These are phyloP conservation scores for Tetanocera ferruginea DNA, from an alignment of 2,888 invertebrate genomes.

Conservation along the genomic window DNA sequence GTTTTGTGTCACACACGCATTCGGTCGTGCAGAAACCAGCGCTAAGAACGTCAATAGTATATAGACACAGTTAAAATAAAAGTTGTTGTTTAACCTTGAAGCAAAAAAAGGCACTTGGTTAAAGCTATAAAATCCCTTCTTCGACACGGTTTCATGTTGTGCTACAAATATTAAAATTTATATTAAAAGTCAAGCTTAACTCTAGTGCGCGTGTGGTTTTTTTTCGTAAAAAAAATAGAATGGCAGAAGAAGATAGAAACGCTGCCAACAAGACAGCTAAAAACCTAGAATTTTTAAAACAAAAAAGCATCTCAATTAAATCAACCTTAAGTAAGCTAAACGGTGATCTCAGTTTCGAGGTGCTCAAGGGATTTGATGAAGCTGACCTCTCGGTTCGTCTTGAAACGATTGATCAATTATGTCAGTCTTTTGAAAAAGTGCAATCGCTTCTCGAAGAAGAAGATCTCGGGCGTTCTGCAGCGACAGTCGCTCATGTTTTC, in stretches of 20 bases:
- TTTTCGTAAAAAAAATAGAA: neutral
- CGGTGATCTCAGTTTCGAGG: neutral
- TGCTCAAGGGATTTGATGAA: slow-evolving; percentile 5
- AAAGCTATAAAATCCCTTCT: too few relatives aligned
- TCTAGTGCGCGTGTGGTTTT: neutral
- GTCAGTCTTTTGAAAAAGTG: neutral
- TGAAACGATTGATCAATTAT: neutral
- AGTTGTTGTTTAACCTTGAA: too few relatives aligned
- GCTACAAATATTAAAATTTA: neutral
- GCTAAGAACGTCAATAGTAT: too few relatives aligned
- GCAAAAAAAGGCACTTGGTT: too few relatives aligned
- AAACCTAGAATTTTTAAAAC: neutral
- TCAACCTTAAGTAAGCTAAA: neutral
- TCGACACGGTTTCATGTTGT: neutral
- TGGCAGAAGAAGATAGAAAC: neutral
- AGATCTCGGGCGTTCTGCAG: neutral
- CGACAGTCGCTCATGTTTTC: slow-evolving; percentile 17
- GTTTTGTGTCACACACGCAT: neutral
- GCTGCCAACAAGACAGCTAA: neutral
- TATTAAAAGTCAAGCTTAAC: neutral
- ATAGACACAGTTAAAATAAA: too few relatives aligned
- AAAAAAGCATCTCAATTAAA: neutral
- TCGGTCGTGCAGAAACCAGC: neutral
- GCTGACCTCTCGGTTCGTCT: neutral
- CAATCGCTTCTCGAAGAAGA: slow-evolving; percentile 9